phyloP scores from a whole-genome alignment of 2,113 vertebrate genomes.

The Chloebia gouldiae region DNA sequence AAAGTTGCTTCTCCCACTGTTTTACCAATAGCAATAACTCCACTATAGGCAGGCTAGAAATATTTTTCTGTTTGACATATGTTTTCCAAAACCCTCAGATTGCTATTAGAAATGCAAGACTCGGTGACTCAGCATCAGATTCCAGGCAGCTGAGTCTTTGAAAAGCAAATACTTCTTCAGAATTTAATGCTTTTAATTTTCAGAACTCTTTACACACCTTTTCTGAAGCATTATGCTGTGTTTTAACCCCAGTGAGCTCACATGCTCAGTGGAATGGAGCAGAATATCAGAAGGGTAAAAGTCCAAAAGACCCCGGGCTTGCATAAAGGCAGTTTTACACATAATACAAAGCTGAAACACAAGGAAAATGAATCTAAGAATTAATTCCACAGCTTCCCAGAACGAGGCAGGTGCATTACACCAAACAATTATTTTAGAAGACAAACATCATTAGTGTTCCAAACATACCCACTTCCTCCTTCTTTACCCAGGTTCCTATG shows the following conservation, averaged over 20 bases:
- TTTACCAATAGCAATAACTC: background rate
- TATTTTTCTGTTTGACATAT: background rate
- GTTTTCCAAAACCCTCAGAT: background rate
- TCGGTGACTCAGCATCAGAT: background rate
- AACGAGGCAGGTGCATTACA: background rate
- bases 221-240: background rate
- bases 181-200: background rate
- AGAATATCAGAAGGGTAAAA: background rate
- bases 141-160: background rate
- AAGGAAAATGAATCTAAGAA: background rate
- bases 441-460: background rate
- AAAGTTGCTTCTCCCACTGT: background rate
- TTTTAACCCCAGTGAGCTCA: background rate
- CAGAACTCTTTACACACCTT: accelerated
- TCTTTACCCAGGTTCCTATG: background rate
- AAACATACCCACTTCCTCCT: accelerated
- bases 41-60: background rate
- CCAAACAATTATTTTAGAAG: accelerated
- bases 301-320: background rate
- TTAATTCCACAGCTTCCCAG: background rate
- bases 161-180: background rate
- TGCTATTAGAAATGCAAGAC: background rate
- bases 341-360: background rate
- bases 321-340: background rate
- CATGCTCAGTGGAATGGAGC: accelerated